Base-by-base conservation (phyloP, 2,113 vertebrate species). In the Amblyopsis rosae region DNA sequence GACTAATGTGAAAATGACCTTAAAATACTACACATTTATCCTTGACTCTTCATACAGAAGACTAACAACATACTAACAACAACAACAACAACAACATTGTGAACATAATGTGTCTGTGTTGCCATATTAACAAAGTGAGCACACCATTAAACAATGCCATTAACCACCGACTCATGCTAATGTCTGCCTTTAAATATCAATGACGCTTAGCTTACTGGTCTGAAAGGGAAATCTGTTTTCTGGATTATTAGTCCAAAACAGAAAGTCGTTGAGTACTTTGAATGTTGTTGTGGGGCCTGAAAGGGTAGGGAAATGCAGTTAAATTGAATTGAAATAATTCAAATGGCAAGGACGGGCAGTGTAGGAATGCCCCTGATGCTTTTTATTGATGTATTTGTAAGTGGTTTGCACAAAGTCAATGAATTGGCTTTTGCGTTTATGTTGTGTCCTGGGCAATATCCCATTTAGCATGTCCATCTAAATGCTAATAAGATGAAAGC, bases 121-220 rank as follows among this genome's bases (percentile, higher is more conserved):
- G 87, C 85, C 88, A 90, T 90, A 88, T 90, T 88, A 92, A 87
- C 92, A 93, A 86, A 90, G 82, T 95, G 91, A 90, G 93, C 92
- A 93, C 94, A 93, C 95, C 93, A 93, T 95, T 96, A 95, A 95
- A 94, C 92, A 95, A 93, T 94, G 93, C 94, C 94, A 95, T 95
- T 95, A 96, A 95, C 94, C 95, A 94, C 91, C 91, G 93, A 94
- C 93, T 92, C 92, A 94, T 90, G 90, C 89, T 90, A 83, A 94
- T 93, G 92, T 92, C 93, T 93, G 94, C 93, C 91, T 94, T 94
- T 94, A 95, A 96, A 95, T 95, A 95, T 94, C 69, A 94, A 94
- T 94, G 93, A 92, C 93, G 82, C 91, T 94, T 92, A 92, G 92
- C 93, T 76, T 88, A 91, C 93, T 95, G 90, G 91, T 92, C 94